These are phyloP conservation scores for Melitaea cinxia DNA, from an alignment of 1,140 invertebrate genomes.

Conservation along the genomic window DNA sequence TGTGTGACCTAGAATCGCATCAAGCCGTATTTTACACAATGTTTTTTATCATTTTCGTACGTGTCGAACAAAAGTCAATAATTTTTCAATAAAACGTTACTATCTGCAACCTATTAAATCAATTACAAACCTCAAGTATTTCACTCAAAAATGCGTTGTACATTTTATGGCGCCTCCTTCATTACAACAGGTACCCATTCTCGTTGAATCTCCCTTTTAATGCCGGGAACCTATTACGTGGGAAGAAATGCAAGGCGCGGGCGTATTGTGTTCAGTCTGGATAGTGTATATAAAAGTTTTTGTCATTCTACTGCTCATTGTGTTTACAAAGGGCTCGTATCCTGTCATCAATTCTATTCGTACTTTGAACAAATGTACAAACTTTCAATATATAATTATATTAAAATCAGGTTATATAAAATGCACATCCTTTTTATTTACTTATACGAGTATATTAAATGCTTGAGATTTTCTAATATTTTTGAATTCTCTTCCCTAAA, in stretches of 20 bases:
- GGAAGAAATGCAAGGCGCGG: conserved; percentile 63
- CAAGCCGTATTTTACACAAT: neutral
- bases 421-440: too few relatives aligned
- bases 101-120: neutral
- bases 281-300: conserved; percentile 61
- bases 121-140: neutral
- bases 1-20: conserved; percentile 11
- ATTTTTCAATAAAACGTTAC: neutral
- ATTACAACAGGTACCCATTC: conserved; percentile 34
- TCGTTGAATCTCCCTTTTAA: conserved; percentile 33
- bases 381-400: conserved; percentile 1
- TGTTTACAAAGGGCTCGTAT: conserved; percentile 63
- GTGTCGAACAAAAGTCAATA: neutral
- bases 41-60: neutral
- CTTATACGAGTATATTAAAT: too few relatives aligned
- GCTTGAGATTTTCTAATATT: too few relatives aligned
- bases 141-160: conserved; percentile 7
- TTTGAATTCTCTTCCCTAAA: conserved; percentile 3
- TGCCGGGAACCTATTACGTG: conserved; percentile 46
- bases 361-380: conserved; percentile 11
- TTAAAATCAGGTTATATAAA: too few relatives aligned
- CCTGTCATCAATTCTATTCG: conserved; percentile 50
- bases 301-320: conserved; percentile 69
- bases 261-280: conserved; percentile 60
- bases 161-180: conserved; percentile 26